Base-by-base conservation (phyloP, 2,797 vertebrate species). In the Setipinna tenuifilis region DNA sequence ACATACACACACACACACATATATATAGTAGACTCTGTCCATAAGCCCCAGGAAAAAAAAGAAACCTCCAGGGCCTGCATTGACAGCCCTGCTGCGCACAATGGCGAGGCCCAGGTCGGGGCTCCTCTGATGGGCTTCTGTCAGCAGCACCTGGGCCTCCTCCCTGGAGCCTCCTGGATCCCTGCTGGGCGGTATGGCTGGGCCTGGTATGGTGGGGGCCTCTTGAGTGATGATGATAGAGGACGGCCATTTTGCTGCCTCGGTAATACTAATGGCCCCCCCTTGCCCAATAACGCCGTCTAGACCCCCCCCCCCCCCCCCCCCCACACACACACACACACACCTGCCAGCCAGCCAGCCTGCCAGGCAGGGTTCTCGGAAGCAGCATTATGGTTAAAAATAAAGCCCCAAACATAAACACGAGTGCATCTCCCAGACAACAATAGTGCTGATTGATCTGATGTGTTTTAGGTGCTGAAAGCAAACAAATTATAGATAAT, bases 131-230 rank as follows among this genome's bases (percentile, higher is more conserved):
- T 90, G 91, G 88, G 90, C 86, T 88, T 83, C 85, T 88, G 88
- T 90, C 83, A 85, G 88, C 87, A 87, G 89, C 93, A 93, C 92
- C 92, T 94, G 92, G 91, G 89, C 88, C 87, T 58, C 50, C 48
- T 41, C 80, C 68, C 71, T 19, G 58, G 65, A 28, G 41, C 21
- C 10, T 17, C 75, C 65, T 86, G 81, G 23, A 81, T 11, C 80
- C 50, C 65, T 75, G 85, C 57, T 54, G 17, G 58, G 6, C 28
- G 61, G 28, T 46, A n/a, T 75, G 35, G 28, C 78, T 35, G 41
- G 35, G 2, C 35, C 35, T 41, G 35, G 35, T 41, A 41, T 41
- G 35, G 35, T 5, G 35, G 35, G 35, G 23, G 41, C 11, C 71
- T 31, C 35, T 44, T 78, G 71, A 78, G 41, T 85, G 82, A 83